Base-by-base conservation (phyloP, 2,113 vertebrate species). In the Formicarius rufipectus region DNA sequence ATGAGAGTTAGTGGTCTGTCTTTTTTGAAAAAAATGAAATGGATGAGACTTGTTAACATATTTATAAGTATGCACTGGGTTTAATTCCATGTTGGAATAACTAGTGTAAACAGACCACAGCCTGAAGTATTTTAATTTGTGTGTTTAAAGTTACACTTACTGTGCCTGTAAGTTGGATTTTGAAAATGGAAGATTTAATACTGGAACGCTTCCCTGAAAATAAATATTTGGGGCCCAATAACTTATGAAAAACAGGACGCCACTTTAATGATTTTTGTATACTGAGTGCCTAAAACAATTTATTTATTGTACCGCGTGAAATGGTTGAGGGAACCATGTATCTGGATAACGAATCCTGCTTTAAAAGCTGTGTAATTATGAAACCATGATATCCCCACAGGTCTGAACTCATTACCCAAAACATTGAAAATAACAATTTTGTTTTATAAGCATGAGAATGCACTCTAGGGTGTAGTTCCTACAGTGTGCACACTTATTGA, bases 401-500 rank as follows among this genome's bases (percentile, higher is more conserved):
- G 77, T 83, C 91, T 94, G 92, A 95, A 94, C 62, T 96, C 78
- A 89, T 95, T 95, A 94, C 84, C 84, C 93, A 78, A 95, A 94
- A 90, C 77, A 74, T 6, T 83, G 91, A 94, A 91, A 96, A 92
- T 92, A 96, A 95, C 82, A 56, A 84, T 94, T 94, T 82, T 91
- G 81, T 95, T 97, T 96, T 95, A 95, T 78, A 97, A 96, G 93
- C 86, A 84, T 75, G 90, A 93, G 93, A 97, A 96, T 42, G 17
- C 90, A 96, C 95, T 95, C 96, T 45, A 72, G 96, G 96, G 95
- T 96, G 92, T 86, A 97, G 93, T 97, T 96, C 85, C 25, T 90
- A 11, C 5, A 84, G 68, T 56, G 83, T 92, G 90, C 93, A 78
- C 95, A 84, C 95, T 96, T 96, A 96, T 64, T 95, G 92, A 95